Evolutionary conservation across 2,888 invertebrate genomes (phyloP).

Genomic region (Aricia artaxerxes): DNA sequence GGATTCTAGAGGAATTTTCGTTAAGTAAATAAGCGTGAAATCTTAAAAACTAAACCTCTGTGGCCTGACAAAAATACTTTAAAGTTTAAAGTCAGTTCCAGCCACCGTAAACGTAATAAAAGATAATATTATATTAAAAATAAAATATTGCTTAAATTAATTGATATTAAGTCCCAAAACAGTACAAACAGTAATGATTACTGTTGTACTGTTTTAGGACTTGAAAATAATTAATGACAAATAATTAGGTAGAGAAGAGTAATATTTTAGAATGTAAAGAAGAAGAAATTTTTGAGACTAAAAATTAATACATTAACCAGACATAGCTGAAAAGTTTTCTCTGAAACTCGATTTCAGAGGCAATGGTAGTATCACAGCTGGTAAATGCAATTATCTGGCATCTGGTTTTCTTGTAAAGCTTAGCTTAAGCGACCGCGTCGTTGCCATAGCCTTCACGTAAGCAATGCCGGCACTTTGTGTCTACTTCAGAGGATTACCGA

Average conservation of each 20-base stretch:
- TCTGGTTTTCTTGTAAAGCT: constrained; percentile 8
- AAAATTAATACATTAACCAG: background rate
- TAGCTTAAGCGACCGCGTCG: background rate
- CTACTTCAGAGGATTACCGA: background rate
- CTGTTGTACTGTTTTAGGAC: too few relatives aligned
- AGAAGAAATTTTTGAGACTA: background rate
- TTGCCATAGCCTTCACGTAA: background rate
- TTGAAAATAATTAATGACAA: too few relatives aligned
- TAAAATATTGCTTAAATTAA: too few relatives aligned
- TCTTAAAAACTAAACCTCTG: too few relatives aligned
- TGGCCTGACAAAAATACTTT: too few relatives aligned
- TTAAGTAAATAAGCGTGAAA: background rate
- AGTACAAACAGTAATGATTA: too few relatives aligned
- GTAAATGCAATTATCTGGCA: background rate
- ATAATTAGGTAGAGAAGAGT: background rate
- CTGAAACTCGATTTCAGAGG: background rate
- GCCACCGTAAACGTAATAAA: background rate
- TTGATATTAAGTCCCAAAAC: too few relatives aligned
- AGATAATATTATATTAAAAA: too few relatives aligned
- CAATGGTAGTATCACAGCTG: background rate
- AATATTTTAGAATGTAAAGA: background rate
- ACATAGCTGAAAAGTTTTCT: background rate
- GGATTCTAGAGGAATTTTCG: background rate
- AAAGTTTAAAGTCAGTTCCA: background rate
- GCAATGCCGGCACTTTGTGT: background rate